Base-by-base conservation (phyloP, 2,888 invertebrate genomes). In the Thymelicus sylvestris region DNA sequence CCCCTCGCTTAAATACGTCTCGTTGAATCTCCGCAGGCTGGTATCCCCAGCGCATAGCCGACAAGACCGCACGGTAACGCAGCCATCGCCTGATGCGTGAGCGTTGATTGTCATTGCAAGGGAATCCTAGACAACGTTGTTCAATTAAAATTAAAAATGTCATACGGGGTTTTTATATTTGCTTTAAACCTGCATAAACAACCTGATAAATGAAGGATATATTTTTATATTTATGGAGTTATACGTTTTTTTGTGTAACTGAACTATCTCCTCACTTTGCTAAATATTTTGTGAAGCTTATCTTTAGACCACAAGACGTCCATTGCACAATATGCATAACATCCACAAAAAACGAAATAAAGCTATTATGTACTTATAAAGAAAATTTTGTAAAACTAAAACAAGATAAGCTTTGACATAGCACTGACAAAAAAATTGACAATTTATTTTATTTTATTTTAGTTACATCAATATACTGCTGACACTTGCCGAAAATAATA, bases 31-130 rank as follows among this genome's bases (percentile, higher is more conserved):
- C 0, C 80, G 77, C 10, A 88, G 73, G n/a, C 75, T 77, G 15
- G 75, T 75, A 12, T 84, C 81, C 0, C 83, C 83, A 0, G 84
- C 83, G 52, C 88, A 88, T 0, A 88, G 76, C 0, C 84, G 74
- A 68, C 88, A 88, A 70, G 81, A 82, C 3, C 79, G 80, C 0
- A 77, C 76, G 0, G 78, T 73, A 0, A 77, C 76, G 13, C 80
- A 80, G 0, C 82, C 81, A 62, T 85, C 85, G 0, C 86, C 86
- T 0, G 86, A 85, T 0, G 83, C 86, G 6, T 81, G 79, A 0
- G 80, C 78, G 59, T 80, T 77, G 7, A 76, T 71, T 12, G 76
- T 74, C 10, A 77, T 44, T 38, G 73, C 72, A 52, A 79, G 67
- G 0, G 81, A 77, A 47, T 82, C 82, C 86, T 86, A 39, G 50